A percentile compares a stretch with the other conserved stretches of the same genome.
phyloP scores from a whole-genome alignment of 2,797 vertebrate species.

The Alcedo quadribrachys region DNA sequence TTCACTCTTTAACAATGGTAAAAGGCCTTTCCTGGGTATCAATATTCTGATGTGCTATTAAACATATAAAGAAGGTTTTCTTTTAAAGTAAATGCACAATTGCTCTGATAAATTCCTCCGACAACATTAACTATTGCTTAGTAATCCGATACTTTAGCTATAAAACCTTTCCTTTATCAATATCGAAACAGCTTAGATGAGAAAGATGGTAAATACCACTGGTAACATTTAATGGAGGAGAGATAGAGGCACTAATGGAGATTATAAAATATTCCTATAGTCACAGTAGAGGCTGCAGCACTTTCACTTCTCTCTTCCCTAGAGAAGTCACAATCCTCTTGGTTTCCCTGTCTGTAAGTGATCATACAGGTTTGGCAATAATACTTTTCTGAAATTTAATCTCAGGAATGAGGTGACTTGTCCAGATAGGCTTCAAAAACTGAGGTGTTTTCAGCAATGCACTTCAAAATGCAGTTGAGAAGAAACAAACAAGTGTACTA shows the following conservation, averaged over 20 bases:
- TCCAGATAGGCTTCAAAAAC: background rate
- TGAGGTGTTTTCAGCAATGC: background rate
- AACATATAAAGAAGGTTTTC: background rate
- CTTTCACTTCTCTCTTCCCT: background rate
- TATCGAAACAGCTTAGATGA: background rate
- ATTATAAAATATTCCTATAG: background rate
- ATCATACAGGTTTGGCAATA: background rate
- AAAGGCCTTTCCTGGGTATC: background rate
- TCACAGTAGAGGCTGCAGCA: background rate
- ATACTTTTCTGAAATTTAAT: background rate
- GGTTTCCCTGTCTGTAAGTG: background rate
- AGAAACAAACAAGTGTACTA: background rate
- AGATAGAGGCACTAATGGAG: background rate
- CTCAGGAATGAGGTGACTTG: background rate
- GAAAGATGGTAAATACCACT: background rate
- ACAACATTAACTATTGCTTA: background rate
- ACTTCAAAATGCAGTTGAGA: background rate
- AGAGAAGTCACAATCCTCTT: background rate
- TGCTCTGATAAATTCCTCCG: background rate
- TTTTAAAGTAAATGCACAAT: background rate
- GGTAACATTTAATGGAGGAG: background rate
- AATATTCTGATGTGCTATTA: background rate
- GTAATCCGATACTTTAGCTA: background rate
- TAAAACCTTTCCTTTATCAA: background rate
- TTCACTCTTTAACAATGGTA: background rate